Evolutionary conservation across 1,140 invertebrate species (phyloP), one percentile per base, ranked within the genome.

Genomic region (Camponotus pennsylvanicus): DNA sequence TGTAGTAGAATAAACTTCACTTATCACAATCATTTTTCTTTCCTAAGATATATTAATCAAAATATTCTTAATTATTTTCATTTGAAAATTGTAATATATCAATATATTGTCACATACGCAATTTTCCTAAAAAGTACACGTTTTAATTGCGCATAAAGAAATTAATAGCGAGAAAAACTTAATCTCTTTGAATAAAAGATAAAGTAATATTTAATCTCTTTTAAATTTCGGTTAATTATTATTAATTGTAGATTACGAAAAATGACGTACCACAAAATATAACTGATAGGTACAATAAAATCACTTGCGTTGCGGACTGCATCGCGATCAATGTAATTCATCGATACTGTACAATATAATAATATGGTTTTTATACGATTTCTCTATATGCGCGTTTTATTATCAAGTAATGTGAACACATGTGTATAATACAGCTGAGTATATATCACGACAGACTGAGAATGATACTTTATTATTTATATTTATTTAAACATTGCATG

Each of bases 331-430:
- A 73, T 55, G 34, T 11, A 32, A 55, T 37, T 8, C 2, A 18
- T 37, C 5, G 15, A 32, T 11, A 5, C 11, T 34, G 45, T 7
- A n/a, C 18, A 15, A 55, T 52, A 32, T 52, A 18, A 3, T 15
- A 71, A 21, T 71, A 18, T 21, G 13, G 21, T 49, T 52, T 37
- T 73, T 73, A 73, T 73, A 73, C 15, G 27, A 21, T 13, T 55
- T 11, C 55, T 73, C 52, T 34, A 7, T 32, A 32, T 11, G 13
- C 32, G 11, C 15, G 13, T 34, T 55, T 55, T 73, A 52, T 73
- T 34, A 73, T 73, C 18, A 13, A 52, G 13, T 49, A 49, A 49
- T 49, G 8, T 34, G 27, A 37, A 34, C 27, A 73, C 18, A 73
- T 15, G 3, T 45, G 4, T 55, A 8, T 32, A 49, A 13, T 52